Evolutionary conservation across 2,113 vertebrate species (phyloP).

Genomic region (Brachypodius melanocephalos): DNA sequence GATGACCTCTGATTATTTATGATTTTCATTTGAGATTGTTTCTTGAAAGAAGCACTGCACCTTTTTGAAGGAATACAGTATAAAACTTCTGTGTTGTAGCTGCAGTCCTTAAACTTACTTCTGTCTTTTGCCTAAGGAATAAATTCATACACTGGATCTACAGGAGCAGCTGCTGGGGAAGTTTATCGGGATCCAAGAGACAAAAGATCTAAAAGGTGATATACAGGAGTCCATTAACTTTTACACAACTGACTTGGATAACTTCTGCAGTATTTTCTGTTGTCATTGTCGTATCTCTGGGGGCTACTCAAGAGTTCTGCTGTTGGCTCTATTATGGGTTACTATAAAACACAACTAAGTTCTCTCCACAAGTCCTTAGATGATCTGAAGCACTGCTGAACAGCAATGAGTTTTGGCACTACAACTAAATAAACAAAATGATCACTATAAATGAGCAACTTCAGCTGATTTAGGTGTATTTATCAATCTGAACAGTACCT

Average conservation of each 20-base stretch:
- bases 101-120: slow-evolving; percentile 2
- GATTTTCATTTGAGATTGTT: neutral
- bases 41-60: slow-evolving; percentile 23
- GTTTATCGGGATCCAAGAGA: slow-evolving; percentile 86
- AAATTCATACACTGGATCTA: slow-evolving; percentile 88
- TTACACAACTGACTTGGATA: neutral
- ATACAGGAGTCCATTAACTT: neutral
- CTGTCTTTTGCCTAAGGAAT: slow-evolving; percentile 80
- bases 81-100: neutral
- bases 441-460: neutral
- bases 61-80: neutral
- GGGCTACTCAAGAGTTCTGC: neutral
- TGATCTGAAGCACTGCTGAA: neutral
- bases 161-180: slow-evolving; percentile 81
- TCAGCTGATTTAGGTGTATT: neutral
- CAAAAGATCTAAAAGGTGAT: slow-evolving; percentile 87
- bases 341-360: neutral
- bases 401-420: neutral
- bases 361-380: neutral
- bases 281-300: neutral
- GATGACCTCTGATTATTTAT: neutral
- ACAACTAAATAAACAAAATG: neutral
- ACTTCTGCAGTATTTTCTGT: neutral
- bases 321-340: neutral
- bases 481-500: neutral